Percentiles rank a stretch among this genome's conserved stretches.
Conservation (phyloP, 2,113 vertebrate species). For the Strix aluco region DNA sequence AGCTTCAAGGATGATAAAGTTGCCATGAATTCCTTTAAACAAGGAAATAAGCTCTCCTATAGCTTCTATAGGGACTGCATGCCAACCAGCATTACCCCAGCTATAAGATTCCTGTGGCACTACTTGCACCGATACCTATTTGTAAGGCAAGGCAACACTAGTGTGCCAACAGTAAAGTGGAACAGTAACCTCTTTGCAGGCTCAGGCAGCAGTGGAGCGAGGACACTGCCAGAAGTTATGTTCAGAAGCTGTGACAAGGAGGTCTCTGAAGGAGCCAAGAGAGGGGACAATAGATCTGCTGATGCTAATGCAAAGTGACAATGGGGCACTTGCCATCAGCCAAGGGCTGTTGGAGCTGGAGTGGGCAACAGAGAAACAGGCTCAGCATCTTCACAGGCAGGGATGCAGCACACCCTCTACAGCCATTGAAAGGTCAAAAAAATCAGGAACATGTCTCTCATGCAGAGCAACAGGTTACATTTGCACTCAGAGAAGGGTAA, state of each 20-base stretch:
- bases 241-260: background rate
- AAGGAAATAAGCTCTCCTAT: background rate
- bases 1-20: background rate
- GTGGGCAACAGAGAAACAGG: background rate
- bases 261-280: background rate
- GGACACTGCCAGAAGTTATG: background rate
- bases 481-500: background rate
- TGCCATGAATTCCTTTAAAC: background rate
- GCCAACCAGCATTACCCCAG: background rate
- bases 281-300: background rate
- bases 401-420: background rate
- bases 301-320: background rate
- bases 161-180: background rate
- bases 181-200: background rate
- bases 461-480: background rate
- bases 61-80: background rate
- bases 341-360: background rate
- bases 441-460: background rate
- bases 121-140: background rate
- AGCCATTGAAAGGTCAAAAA: background rate
- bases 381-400: background rate
- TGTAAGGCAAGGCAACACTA: background rate
- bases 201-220: background rate
- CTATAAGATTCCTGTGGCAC: background rate
- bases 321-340: fast-evolving